Evolutionary conservation across 2,797 vertebrate species (phyloP).

Genomic region (Microcaecilia unicolor): DNA sequence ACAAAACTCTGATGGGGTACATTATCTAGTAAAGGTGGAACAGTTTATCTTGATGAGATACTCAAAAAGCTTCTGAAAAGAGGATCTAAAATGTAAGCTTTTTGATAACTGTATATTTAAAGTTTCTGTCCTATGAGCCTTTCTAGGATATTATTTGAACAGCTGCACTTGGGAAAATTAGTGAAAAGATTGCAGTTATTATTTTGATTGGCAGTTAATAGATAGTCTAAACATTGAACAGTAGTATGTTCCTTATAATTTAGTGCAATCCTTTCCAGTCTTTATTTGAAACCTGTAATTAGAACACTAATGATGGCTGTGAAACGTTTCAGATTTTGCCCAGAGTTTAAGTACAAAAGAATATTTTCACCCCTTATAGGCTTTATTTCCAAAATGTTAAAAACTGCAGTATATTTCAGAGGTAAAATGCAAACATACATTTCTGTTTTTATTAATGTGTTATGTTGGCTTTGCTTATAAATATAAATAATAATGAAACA

Average conservation of each 20-base stretch:
- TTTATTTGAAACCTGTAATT: constrained; percentile 58
- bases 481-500: no score
- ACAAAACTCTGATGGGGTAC: constrained; percentile 11
- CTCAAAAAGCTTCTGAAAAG: constrained; percentile 4
- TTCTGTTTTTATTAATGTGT: no score
- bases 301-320: constrained; percentile 41
- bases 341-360: no score
- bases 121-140: constrained; percentile 43
- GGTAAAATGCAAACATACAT: no score
- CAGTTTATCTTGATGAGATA: constrained; percentile 17
- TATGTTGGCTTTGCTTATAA: no score
- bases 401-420: no score
- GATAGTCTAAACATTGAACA: constrained; percentile 60
- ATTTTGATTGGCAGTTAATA: constrained; percentile 69
- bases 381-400: no score
- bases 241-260: constrained; percentile 55
- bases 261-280: constrained; percentile 52
- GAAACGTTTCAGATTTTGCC: constrained; percentile 46
- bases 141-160: constrained; percentile 61
- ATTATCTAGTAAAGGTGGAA: constrained; percentile 18
- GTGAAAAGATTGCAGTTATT: constrained; percentile 70
- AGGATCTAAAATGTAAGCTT: constrained; percentile 44
- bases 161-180: constrained; percentile 67
- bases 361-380: no score
- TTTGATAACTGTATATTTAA: constrained; percentile 45